A percentile compares a stretch with the other conserved stretches of the same genome.
Conservation (phyloP, 1,140 invertebrate species). For the Drosophila varians region DNA sequence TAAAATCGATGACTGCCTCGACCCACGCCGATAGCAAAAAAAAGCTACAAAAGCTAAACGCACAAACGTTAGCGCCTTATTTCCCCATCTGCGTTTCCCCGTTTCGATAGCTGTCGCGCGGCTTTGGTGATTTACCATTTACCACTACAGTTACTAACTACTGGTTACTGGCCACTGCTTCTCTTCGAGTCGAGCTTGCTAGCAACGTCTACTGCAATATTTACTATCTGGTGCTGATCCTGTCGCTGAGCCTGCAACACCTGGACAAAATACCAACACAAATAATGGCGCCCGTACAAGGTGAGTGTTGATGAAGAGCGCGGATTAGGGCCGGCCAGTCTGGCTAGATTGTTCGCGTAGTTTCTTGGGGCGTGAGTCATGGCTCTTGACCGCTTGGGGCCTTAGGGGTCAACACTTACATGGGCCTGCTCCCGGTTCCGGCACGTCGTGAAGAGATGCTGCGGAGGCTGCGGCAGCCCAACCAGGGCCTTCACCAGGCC, state of each 20-base stretch:
- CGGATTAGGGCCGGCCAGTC: background rate
- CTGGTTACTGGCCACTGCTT: slow-evolving; percentile 1
- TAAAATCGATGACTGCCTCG: background rate
- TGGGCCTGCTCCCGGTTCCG: slow-evolving; percentile 87
- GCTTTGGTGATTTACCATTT: background rate
- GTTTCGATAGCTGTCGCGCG: slow-evolving; percentile 15
- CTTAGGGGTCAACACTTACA: slow-evolving; percentile 84
- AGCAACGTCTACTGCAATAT: slow-evolving; percentile 27
- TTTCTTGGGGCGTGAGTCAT: slow-evolving; percentile 51
- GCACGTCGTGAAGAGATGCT: slow-evolving; percentile 90
- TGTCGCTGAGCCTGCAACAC: slow-evolving; percentile 52
- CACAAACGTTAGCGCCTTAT: slow-evolving; percentile 71
- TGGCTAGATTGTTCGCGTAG: slow-evolving; percentile 55
- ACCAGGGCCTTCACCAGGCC: slow-evolving; percentile 90
- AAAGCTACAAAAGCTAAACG: slow-evolving; percentile 69
- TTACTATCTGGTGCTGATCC: slow-evolving; percentile 46
- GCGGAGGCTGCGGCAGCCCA: slow-evolving; percentile 84
- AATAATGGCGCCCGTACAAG: slow-evolving; percentile 78
- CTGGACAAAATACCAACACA: slow-evolving; percentile 60
- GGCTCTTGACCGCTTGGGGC: background rate
- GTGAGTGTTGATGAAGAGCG: slow-evolving; percentile 42
- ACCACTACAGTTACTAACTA: slow-evolving; percentile 1
- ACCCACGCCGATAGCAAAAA: slow-evolving; percentile 18
- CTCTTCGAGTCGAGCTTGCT: slow-evolving; percentile 11
- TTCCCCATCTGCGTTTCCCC: slow-evolving; percentile 63